Conservation (phyloP, 2,113 vertebrate genomes). For the Solenodon paradoxus region DNA sequence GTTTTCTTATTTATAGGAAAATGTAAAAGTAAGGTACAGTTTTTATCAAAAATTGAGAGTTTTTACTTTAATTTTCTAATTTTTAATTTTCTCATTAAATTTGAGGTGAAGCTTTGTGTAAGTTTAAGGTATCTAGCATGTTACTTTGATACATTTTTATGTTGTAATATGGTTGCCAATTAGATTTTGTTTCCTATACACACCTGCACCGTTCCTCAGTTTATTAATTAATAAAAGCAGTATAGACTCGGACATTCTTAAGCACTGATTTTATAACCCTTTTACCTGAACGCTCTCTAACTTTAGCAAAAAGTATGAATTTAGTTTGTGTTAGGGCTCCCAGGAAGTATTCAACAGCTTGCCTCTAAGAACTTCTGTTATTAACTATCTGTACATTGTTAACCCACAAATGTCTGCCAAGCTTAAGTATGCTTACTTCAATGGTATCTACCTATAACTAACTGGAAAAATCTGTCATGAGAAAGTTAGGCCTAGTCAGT, state of each 20-base stretch:
- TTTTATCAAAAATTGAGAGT: background rate
- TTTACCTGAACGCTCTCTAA: background rate
- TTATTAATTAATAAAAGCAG: conserved; percentile 23
- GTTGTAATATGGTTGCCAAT: background rate
- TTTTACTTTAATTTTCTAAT: no score
- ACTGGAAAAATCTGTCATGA: background rate
- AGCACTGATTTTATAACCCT: background rate
- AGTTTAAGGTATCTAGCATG: background rate
- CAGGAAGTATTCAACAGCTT: conserved; percentile 6
- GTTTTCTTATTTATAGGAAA: conserved; percentile 13
- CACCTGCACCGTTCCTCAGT: background rate
- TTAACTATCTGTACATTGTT: conserved; percentile 2
- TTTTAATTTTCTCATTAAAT: background rate
- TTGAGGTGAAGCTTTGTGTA: background rate
- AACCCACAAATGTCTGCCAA: background rate
- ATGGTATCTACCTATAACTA: background rate
- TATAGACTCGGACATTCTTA: background rate
- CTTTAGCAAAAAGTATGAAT: background rate
- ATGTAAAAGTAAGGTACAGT: background rate
- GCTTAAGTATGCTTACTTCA: background rate
- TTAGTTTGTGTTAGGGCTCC: background rate
- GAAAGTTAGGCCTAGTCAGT: background rate
- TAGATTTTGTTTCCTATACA: background rate
- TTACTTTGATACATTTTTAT: background rate
- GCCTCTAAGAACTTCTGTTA: background rate